Evolutionary conservation across 2,113 vertebrate genomes (phyloP).

Genomic region (Chlamydotis undulata): DNA sequence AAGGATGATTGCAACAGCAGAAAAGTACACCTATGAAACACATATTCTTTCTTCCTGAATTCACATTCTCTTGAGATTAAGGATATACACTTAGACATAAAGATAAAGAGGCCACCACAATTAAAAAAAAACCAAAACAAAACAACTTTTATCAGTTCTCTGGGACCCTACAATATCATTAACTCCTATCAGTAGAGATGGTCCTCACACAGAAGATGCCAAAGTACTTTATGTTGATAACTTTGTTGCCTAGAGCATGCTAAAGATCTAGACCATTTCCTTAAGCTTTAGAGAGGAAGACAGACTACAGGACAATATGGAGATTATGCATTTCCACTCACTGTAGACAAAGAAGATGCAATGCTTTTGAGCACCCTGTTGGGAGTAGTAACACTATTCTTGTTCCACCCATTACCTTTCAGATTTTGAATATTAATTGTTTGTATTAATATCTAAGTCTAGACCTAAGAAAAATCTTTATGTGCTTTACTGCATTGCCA

Average conservation of each 20-base stretch:
- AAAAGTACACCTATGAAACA: not conserved
- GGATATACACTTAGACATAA: not conserved
- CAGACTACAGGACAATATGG: not conserved
- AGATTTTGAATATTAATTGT: constrained; percentile 32
- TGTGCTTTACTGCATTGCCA: not conserved
- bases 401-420: not conserved
- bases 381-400: not conserved
- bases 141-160: not conserved
- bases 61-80: not conserved
- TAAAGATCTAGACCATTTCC: not conserved
- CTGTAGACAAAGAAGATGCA: not conserved
- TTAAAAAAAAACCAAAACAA: not conserved
- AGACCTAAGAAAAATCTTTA: not conserved
- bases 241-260: not conserved
- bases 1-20: not conserved
- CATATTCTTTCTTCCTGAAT: not conserved
- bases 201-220: not conserved
- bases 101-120: not conserved
- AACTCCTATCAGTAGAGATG: not conserved
- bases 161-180: not conserved
- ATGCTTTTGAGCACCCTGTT: not conserved
- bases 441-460: not conserved
- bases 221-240: not conserved
- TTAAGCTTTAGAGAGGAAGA: not conserved
- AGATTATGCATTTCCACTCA: not conserved